These are phyloP conservation scores for Lanius ludovicianus DNA, from an alignment of 2,113 vertebrate genomes.

Conservation along the genomic window DNA sequence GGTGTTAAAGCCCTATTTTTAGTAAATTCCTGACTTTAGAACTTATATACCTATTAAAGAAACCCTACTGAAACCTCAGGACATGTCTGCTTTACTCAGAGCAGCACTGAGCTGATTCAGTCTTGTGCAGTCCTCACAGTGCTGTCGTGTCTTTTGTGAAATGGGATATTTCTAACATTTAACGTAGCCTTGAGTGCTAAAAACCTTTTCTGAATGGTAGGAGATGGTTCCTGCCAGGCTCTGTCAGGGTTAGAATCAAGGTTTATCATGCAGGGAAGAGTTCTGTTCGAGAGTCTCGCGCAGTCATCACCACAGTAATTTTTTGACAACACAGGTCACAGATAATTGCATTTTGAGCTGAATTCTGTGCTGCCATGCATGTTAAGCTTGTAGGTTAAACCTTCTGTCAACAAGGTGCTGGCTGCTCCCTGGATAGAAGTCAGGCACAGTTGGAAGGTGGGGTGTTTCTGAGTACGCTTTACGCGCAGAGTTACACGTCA, in stretches of 20 bases:
- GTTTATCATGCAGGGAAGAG: neutral
- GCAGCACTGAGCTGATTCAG: neutral
- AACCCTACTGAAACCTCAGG: neutral
- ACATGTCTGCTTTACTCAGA: neutral
- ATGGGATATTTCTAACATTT: neutral
- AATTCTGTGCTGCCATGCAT: neutral
- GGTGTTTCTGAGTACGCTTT: neutral
- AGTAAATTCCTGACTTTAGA: neutral
- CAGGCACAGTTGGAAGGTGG: neutral
- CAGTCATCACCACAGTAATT: neutral
- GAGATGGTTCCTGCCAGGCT: neutral
- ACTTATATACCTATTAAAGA: neutral
- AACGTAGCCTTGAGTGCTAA: rapidly evolving
- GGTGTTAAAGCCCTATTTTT: neutral
- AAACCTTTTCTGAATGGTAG: neutral
- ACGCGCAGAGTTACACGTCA: rapidly evolving
- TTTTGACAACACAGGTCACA: neutral
- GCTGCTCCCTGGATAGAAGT: neutral
- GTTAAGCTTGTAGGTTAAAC: neutral
- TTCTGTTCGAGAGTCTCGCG: rapidly evolving
- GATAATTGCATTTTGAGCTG: neutral
- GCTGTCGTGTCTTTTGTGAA: neutral
- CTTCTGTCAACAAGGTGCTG: neutral
- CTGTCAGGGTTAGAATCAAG: neutral
- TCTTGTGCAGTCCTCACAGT: neutral